Evolutionary conservation across 2,113 vertebrate genomes (phyloP), one percentile per base, ranked within the genome.

Genomic region (Lasiurus borealis): DNA sequence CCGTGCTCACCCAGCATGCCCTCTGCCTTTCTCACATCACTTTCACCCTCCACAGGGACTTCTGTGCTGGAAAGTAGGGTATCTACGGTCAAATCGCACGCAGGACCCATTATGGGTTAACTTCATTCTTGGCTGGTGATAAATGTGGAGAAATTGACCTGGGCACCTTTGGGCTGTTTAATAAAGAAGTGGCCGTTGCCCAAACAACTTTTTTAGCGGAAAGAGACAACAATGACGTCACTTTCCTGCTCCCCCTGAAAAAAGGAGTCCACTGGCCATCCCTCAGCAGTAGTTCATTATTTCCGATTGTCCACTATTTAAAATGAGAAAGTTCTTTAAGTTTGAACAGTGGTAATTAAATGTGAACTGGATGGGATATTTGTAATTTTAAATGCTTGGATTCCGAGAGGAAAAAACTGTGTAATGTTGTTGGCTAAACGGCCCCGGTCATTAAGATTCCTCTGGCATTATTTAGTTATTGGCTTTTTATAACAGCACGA

Each of bases 311-410:
- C 84, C 44, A 69, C 81, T 90, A 95, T 62, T 85, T 93, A 97
- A 95, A 95, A 75, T 16, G 89, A 96, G 94, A 81, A 93, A 92
- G 77, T 92, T 97, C 86, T 96, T 85, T 19, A 95, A 96, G 85
- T 96, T 91, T 95, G 84, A 85, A 95, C 59, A 85, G 91, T 95
- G 94, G 92, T 97, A 97, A 97, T 96, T 98, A 98, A 97, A 98
- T 97, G 93, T 96, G 97, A 98, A 98, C 97, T 92, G 98, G 94
- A 97, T 90, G 36, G 95, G 91, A 75, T 95, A 98, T 96, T 97
- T 95, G 90, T 96, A 85, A 95, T 97, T 96, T 97, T 81, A 90
- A 97, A 91, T 95, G 96, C 75, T 97, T 97, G 77, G 93, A 94
- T 97, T 94, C 85, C 96, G 80, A 85, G 96, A 91, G 96, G 97